These are phyloP conservation scores for Pyrgus malvae DNA, from an alignment of 2,888 invertebrate genomes.

Conservation along the genomic window DNA sequence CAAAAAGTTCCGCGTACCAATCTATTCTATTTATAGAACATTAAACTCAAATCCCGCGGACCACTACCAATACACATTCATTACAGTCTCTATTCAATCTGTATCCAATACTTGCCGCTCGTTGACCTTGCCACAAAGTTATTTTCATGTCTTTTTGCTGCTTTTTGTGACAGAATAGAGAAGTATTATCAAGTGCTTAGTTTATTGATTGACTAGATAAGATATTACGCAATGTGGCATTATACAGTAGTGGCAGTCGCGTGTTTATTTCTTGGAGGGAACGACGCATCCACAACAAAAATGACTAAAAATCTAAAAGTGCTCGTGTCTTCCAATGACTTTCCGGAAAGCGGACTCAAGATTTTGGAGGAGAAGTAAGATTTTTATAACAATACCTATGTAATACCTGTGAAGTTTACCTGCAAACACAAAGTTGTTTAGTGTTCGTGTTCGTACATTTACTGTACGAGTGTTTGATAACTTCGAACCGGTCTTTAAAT, in stretches of 20 bases:
- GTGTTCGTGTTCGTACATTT: too few species aligned
- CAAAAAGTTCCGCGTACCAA: not conserved
- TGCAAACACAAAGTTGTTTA: too few species aligned
- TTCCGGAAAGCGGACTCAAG: conserved; percentile 84
- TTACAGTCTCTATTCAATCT: not conserved
- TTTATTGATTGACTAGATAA: too few species aligned
- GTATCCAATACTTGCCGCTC: not conserved
- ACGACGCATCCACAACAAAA: conserved; percentile 39
- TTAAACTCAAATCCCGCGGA: not conserved
- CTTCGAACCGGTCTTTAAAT: too few species aligned
- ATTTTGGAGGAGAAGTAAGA: conserved; percentile 85
- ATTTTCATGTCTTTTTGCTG: too few species aligned
- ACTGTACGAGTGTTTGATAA: too few species aligned
- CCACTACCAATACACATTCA: not conserved
- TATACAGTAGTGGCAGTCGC: conserved; percentile 30
- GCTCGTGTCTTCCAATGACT: conserved; percentile 86
- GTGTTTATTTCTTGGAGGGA: conserved; percentile 36
- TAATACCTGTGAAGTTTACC: too few species aligned
- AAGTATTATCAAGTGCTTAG: not conserved
- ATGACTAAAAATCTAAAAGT: conserved; percentile 82
- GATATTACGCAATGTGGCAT: too few species aligned
- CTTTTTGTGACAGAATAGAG: too few species aligned
- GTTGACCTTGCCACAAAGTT: too few species aligned
- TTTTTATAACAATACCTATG: too few species aligned
- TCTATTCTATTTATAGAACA: not conserved